Base-by-base conservation (phyloP, 2,113 vertebrate genomes). In the Leptocoma aspasia region DNA sequence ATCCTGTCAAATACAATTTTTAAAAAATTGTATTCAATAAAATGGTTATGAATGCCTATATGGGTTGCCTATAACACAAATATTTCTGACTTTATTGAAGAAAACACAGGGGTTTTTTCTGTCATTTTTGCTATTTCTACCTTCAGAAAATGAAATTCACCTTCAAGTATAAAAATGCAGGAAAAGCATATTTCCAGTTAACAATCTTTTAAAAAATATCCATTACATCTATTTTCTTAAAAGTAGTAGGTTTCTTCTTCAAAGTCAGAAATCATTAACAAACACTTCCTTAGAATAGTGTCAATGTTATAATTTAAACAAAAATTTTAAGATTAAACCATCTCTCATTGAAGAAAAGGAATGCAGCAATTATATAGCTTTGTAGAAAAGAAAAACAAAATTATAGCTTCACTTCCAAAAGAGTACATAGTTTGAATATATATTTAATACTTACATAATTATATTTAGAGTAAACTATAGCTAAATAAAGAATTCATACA, bases 381-480 rank as follows among this genome's bases (percentile, higher is more conserved):
- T 78, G 45, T 61, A 76, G 33, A 53, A 75, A 89, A 82, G 23
- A n/a, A 77, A 87, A 61, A 21, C 7, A 91, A 94, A 92, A 71
- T 66, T 72, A 20, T 28, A 82, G 50, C 8, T 92, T 96, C 28
- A 89, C 39, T 92, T 96, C n/a, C 92, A 44, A 95, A 95, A 79
- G 49, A 66, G 9, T 59, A 81, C 8, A 18, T 45, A 59, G 11
- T 44, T 77, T 94, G 9, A 84, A 69, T 61, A 90, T 83, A 76
- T 82, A 27, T 78, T 88, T 90, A 80, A 64, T 75, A 68, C 15
- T 54, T 80, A 79, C 42, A 45, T 47, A 37, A 56, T 60, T 64
- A 49, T 66, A 75, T 66, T 92, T 63, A 37, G 8, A 85, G 17
- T 63, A 90, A 95, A 56, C 28, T 65, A 63, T 50, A 45, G 9